Evolutionary conservation across 2,113 vertebrate genomes (phyloP), one percentile per base, ranked within the genome.

Genomic region (Corythaeola cristata): DNA sequence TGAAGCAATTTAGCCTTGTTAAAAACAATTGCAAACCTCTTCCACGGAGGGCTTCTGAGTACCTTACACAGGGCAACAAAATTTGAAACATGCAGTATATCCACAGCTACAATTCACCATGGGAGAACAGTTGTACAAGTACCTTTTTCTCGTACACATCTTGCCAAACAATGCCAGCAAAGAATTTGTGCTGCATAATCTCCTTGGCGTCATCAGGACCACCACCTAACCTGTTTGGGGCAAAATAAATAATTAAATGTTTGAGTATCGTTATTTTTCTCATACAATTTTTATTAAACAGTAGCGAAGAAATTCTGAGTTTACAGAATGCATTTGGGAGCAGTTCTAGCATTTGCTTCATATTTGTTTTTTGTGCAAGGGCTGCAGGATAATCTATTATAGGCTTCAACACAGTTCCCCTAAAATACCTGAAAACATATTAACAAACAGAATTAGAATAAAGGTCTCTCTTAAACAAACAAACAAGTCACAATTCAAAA

Each of bases 111-210:
- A 85, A 30, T 89, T 72, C 77, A 83, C 53, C 41, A 30, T 45
- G 47, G 47, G 20, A 63, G 27, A 82, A 73, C 26, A 66, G 27
- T 69, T 85, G 74, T 66, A 9, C 11, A 85, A 75, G 24, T 93
- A 99, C 99, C 99, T 99, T 99, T 97, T 99, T 99, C 96, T 99
- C 99, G 3, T 99, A 99, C 84, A 99, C 99, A 24, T 99, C 99
- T 97, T 99, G 98, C 99, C 99, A 99, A 97, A 98, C 98, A 49
- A 99, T 99, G 96, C 98, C 98, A 88, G 99, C 98, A 50, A 99
- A 99, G 98, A 99, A 99, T 94, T 99, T 99, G 97, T 99, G 99
- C 97, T 99, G 99, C 99, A 99, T 99, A 93, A 99, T 99, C 98
- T 99, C 99, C 98, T 99, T 99, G 66, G 99, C 99, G 15, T 99